Evolutionary conservation across 2,113 vertebrate species (phyloP), one percentile per base, ranked within the genome.

Genomic region (Sinocyclocheilus grahami): DNA sequence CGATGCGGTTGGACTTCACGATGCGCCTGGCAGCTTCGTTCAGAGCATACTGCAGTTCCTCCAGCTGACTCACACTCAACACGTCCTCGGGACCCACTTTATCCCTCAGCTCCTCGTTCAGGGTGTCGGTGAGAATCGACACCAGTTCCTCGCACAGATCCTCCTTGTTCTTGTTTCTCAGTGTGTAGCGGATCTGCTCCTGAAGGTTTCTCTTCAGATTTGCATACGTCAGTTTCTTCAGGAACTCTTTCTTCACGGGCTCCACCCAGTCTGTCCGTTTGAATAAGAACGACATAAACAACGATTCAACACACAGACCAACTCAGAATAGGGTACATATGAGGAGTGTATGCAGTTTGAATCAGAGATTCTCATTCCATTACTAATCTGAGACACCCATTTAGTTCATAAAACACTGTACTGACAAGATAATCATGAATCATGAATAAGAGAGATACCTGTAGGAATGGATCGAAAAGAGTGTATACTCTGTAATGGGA

Each of bases 191-290:
- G 84, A 96, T 95, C 89, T 96, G 95, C 85, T 90, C 94, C 87
- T 94, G 89, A 22, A 95, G 91, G 90, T 95, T 96, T 87, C 92
- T 94, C 88, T 94, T 95, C 88, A 96, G 86, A 90, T 95, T 95
- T 55, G 92, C 90, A 16, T 88, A 93, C 7, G 94, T 95, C 86
- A 96, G 90, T 85, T 95, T 96, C 91, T 95, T 95, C 88, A 95
- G 84, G 90, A 96, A 96, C 88, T 92, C 94, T 0, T 51, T 33
- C 89, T 94, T 94, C 16, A 96, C 94, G 0, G 94, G 94, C 10
- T 0, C 0, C 33, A 95, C 92, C 95, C 95, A 96, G 5, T 93
- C 95, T 95, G 65, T 18, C n/a, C 14, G 2, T 13, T 9, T 24
- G 63, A 75, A 86, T 58, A 60, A 51, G 37, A 27, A 16, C 18